Base-by-base conservation (phyloP, 2,888 invertebrate species). In the Oxytorus armatus region DNA sequence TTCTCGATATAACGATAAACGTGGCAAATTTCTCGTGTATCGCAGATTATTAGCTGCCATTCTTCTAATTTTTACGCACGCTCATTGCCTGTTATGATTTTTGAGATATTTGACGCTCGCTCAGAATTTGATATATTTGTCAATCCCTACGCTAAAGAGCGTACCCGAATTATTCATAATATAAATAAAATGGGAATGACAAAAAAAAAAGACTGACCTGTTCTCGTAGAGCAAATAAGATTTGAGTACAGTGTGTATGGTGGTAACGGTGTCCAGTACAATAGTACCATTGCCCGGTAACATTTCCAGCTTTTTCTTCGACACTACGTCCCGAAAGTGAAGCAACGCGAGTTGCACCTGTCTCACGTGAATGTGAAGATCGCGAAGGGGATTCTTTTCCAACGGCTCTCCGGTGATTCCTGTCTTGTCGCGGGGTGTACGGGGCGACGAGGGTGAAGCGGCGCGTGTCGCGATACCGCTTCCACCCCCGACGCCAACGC, bases 271-370 rank as follows among this genome's bases (percentile, higher is more conserved):
- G 92, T 98, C 98, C 91, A 98, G 94, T 83, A 98, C 97, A 88
- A 98, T 96, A 63, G 98, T 98, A 82, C 98, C 98, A 92, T 98
- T 97, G 82, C 97, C 98, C 1, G 98, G 97, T 86, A 98, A 93
- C 95, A 98, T 97, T 93, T 98, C 97, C 89, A 97, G 93, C 92
- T 97, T 98, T 92, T 97, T 95, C 93, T 97, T 98, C 80, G 96
- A 95, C 85, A 98, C 97, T 81, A 98, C 98, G 93, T 98, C 98
- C 87, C 96, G 95, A 92, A 98, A 97, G 93, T 98, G 98, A 90
- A 96, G 96, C 85, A 98, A 93, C 55, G 96, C 95, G 89, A 95
- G 94, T 89, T 95, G 94, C 76, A 96, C 95, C 93, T 95, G 92
- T 77, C 95, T 95, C 90, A 96, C 96, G 92, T 96, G 95, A 88